Evolutionary conservation across 2,797 vertebrate species (phyloP).

Genomic region (Neopelma chrysocephalum): DNA sequence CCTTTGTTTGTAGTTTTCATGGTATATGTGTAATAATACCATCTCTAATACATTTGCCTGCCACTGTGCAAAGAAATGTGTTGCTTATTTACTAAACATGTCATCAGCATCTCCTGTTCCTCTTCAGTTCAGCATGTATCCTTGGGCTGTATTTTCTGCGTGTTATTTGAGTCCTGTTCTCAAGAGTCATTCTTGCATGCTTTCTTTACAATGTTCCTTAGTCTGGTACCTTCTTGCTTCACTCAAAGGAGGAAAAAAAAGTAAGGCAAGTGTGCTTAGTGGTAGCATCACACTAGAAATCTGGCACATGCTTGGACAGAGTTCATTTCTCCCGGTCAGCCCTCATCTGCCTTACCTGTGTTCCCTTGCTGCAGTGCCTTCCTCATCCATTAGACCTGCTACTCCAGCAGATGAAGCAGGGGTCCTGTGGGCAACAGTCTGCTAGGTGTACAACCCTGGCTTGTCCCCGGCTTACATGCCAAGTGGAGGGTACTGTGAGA

Average conservation of each 20-base stretch:
- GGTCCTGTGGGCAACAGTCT: rapidly evolving
- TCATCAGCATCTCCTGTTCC: not conserved
- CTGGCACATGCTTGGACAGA: not conserved
- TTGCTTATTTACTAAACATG: constrained; percentile 9
- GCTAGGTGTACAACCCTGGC: not conserved
- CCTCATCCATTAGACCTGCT: not conserved
- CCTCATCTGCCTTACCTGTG: not conserved
- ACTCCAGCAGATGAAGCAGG: not conserved
- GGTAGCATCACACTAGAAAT: not conserved
- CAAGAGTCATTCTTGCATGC: not conserved
- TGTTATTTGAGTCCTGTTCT: not conserved
- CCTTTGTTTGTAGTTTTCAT: not conserved
- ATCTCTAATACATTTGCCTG: not conserved
- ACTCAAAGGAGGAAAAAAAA: not conserved
- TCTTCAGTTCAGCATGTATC: not conserved
- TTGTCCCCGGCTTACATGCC: rapidly evolving
- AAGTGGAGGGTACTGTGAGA: not conserved
- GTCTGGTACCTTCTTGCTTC: not conserved
- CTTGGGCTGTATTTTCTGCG: not conserved
- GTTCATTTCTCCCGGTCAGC: not conserved
- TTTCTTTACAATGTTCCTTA: not conserved
- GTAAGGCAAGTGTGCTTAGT: not conserved
- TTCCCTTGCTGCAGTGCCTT: not conserved
- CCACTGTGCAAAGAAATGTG: not conserved
- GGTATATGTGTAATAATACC: not conserved